Conservation (phyloP, 2,888 invertebrate species). For the Pasiphila rectangulata region DNA sequence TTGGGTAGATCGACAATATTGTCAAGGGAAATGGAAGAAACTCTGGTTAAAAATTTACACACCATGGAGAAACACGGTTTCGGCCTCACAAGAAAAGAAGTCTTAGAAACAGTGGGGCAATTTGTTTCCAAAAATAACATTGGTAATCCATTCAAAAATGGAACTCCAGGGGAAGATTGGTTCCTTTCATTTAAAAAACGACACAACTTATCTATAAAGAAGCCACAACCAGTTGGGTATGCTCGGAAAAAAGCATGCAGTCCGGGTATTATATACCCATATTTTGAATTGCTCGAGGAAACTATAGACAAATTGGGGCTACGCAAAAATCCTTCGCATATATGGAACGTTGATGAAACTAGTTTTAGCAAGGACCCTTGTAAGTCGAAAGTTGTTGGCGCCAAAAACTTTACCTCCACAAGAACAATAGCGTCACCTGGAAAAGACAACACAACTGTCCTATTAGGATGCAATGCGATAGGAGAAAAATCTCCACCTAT, state of each 20-base stretch:
- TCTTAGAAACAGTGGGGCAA: conserved; percentile 1
- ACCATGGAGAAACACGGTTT: background rate
- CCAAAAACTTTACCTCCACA: conserved; percentile 26
- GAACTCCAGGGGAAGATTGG: background rate
- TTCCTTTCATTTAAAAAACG: background rate
- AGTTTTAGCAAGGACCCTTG: conserved; percentile 18
- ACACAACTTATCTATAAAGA: background rate
- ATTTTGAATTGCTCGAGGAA: conserved; percentile 32
- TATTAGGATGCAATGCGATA: conserved; percentile 25
- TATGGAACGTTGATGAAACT: conserved; percentile 20
- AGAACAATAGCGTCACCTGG: conserved; percentile 33
- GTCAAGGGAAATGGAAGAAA: background rate
- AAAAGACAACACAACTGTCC: conserved; percentile 25
- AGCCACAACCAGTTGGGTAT: conserved; percentile 19
- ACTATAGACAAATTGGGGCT: conserved; percentile 24
- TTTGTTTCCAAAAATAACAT: conserved; percentile 2
- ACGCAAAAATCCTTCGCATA: conserved; percentile 23
- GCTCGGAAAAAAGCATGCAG: conserved; percentile 33
- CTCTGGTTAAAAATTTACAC: background rate
- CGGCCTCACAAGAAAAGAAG: conserved; percentile 1
- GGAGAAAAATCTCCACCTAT: conserved; percentile 37
- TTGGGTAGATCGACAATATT: background rate
- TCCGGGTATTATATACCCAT: conserved; percentile 27
- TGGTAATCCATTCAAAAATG: conserved; percentile 1
- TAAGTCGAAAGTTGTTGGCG: conserved; percentile 32